These are phyloP conservation scores for Leuciscus idus DNA, from an alignment of 2,113 vertebrate genomes.

Conservation along the genomic window DNA sequence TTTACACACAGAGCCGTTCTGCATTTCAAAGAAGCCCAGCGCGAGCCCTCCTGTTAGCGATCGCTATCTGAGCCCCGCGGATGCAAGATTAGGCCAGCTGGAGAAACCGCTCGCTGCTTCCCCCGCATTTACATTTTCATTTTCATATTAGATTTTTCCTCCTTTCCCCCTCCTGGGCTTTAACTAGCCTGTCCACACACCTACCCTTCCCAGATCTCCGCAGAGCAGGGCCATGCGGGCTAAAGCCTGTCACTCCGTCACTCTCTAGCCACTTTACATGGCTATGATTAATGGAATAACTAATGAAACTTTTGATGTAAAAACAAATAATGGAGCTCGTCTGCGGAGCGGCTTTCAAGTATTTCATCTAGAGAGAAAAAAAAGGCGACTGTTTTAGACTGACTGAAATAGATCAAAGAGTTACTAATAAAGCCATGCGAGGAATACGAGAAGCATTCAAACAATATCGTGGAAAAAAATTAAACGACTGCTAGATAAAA, in stretches of 20 bases:
- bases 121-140: constrained; percentile 80
- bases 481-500: constrained; percentile 63
- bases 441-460: constrained; percentile 58
- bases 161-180: constrained; percentile 52
- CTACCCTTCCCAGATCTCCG: constrained; percentile 33
- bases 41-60: constrained; percentile 80
- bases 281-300: constrained; percentile 69
- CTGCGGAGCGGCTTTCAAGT: constrained; percentile 63
- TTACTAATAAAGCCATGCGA: constrained; percentile 59
- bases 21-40: constrained; percentile 84
- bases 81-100: constrained; percentile 82
- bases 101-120: constrained; percentile 69
- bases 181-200: constrained; percentile 49
- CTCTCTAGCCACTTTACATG: constrained; percentile 39
- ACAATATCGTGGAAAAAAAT: constrained; percentile 61
- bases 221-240: constrained; percentile 13
- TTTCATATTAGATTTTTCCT: constrained; percentile 75
- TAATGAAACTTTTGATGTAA: constrained; percentile 72
- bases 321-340: constrained; percentile 71
- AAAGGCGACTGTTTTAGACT: constrained; percentile 58
- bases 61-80: constrained; percentile 78
- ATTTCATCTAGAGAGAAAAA: constrained; percentile 60
- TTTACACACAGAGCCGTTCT: constrained; percentile 81
- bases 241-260: constrained; percentile 25
- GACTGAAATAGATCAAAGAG: constrained; percentile 71